Conservation (phyloP, 2,888 invertebrate species). For the Mythimna lalbum region DNA sequence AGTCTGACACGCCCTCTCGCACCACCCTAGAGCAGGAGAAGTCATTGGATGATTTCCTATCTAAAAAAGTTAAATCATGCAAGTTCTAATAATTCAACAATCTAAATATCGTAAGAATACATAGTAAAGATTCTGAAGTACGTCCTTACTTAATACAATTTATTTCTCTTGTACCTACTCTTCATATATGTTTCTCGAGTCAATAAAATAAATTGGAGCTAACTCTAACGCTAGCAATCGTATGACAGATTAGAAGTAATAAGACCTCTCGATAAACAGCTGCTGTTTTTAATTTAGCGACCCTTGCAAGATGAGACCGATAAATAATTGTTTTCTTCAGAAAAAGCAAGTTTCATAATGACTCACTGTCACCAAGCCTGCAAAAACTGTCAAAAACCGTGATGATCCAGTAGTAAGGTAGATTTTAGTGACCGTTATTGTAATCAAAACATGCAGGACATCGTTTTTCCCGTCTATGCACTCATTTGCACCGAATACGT, state of each 20-base stretch:
- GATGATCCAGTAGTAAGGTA: too few species aligned
- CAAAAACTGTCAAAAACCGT: not conserved
- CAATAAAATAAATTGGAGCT: too few species aligned
- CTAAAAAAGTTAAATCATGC: too few species aligned
- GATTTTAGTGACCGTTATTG: not conserved
- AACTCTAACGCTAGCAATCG: too few species aligned
- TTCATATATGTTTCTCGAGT: too few species aligned
- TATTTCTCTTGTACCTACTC: too few species aligned
- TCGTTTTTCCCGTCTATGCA: not conserved
- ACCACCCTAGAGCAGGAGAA: too few species aligned
- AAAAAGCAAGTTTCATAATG: not conserved
- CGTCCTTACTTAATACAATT: too few species aligned
- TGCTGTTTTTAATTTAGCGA: not conserved
- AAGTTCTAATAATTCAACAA: too few species aligned
- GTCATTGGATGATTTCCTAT: too few species aligned
- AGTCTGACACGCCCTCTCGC: too few species aligned
- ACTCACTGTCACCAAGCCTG: not conserved
- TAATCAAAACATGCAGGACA: not conserved
- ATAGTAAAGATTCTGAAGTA: too few species aligned
- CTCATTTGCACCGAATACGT: conserved; percentile 11
- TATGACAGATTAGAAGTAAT: not conserved
- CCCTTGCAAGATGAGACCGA: not conserved
- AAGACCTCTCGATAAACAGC: not conserved
- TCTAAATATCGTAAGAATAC: not conserved
- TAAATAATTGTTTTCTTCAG: not conserved